Evolutionary conservation across 2,797 vertebrate genomes (phyloP), one percentile per base, ranked within the genome.

Genomic region (Poecilia gillii): DNA sequence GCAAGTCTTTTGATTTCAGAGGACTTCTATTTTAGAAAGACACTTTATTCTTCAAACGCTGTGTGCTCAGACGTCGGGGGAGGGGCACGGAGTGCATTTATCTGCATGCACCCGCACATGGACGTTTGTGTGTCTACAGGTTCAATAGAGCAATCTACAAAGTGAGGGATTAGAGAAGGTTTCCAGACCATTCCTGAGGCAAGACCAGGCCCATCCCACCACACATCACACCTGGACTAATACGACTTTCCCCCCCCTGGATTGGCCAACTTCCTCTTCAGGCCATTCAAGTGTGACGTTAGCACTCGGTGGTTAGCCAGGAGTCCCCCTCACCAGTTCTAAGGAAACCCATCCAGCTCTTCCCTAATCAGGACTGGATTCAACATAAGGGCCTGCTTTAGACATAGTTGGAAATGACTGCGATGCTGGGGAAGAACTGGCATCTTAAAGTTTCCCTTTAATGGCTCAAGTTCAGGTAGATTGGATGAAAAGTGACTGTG

Each of bases 21-120:
- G 66, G 84, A 89, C 81, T 75, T 92, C 86, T 85, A 85, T 90
- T 93, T 89, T 72, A 88, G 91, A 93, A 92, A 94, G 89, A 90
- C 89, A 94, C 91, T 93, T 94, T 91, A 93, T 91, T 94, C 94
- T 94, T 95, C 93, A 94, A 94, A 94, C 89, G 85, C 88, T 94
- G 90, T 94, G 93, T 92, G 88, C 91, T 90, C 86, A 92, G 89
- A 87, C 85, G 87, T 80, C 51, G 74, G 78, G 84, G 76, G 79
- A 80, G 80, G 87, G 84, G 77, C 72, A 79, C 64, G 84, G 81
- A 59, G 71, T 83, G 73, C 82, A 77, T 74, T 81, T 85, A 36
- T 23, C 72, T 31, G 75, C 72, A 77, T 82, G 86, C 55, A 80
- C 76, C 72, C 72, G 53, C 76, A 87, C 66, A 77, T 49, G 55